phyloP scores from a whole-genome alignment of 2,888 invertebrate genomes.

The Noctua comes region DNA sequence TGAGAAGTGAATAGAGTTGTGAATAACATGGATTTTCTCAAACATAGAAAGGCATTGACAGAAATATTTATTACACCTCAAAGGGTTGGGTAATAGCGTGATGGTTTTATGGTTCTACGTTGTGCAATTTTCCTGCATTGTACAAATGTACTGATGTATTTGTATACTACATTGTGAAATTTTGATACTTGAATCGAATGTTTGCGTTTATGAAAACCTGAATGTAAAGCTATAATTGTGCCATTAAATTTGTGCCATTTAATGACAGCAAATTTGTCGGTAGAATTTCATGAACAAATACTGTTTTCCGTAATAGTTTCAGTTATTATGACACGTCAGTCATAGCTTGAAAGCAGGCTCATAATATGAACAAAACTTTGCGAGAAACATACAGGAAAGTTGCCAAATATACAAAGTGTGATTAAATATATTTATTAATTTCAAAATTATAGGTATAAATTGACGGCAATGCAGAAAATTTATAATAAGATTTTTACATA shows the following conservation, averaged over 20 bases:
- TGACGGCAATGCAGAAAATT: neutral
- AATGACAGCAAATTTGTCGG: neutral
- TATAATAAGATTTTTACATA: neutral
- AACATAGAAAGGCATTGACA: conserved; percentile 73
- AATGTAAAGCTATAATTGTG: neutral
- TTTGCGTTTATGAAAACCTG: neutral
- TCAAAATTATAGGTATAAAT: neutral
- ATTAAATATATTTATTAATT: neutral
- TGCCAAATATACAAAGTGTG: neutral
- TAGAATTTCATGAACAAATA: neutral
- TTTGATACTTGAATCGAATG: conserved; percentile 67
- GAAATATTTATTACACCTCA: conserved; percentile 87
- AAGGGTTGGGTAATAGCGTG: conserved; percentile 86
- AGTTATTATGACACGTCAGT: neutral
- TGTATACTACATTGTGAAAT: conserved; percentile 48
- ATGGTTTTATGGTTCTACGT: conserved; percentile 88
- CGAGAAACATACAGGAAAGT: no score
- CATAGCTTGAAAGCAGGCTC: neutral
- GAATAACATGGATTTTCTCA: conserved; percentile 48
- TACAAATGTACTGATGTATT: conserved; percentile 66
- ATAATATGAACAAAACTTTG: neutral
- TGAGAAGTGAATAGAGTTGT: conserved; percentile 58
- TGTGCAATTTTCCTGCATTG: conserved; percentile 88
- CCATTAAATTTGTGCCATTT: neutral
- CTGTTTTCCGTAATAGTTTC: no score